A percentile compares a stretch with the other conserved stretches of the same genome.
phyloP scores from a whole-genome alignment of 2,797 vertebrate species.

The Mallotus villosus region DNA sequence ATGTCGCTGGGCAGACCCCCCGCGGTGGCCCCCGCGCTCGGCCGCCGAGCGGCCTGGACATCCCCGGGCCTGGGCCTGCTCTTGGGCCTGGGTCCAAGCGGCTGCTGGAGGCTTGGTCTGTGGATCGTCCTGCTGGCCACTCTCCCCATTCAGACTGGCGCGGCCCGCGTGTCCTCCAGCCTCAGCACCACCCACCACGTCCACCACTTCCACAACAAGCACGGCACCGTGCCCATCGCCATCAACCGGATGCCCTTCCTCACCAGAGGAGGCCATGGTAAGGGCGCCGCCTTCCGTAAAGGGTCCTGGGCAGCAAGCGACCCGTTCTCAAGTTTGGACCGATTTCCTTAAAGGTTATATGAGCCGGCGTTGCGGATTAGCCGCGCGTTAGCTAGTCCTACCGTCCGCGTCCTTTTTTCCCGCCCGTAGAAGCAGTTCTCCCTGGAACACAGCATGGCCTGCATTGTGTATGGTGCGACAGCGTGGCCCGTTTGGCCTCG shows the following conservation, averaged over 20 bases:
- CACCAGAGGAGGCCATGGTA: constrained; percentile 91
- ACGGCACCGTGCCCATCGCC: constrained; percentile 91
- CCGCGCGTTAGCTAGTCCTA: too few relatives aligned
- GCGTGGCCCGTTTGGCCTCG: too few relatives aligned
- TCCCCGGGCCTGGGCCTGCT: constrained; percentile 36
- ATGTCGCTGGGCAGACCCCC: constrained; percentile 65
- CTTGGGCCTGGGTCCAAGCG: constrained; percentile 69
- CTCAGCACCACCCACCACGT: constrained; percentile 94
- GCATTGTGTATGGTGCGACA: too few relatives aligned
- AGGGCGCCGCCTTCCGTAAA: constrained; percentile 57
- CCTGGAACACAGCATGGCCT: too few relatives aligned
- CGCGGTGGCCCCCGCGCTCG: constrained; percentile 57
- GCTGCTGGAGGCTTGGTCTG: constrained; percentile 71
- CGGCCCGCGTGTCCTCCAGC: constrained; percentile 91
- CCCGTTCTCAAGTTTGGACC: too few relatives aligned
- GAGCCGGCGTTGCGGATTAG: too few relatives aligned
- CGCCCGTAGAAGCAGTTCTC: too few relatives aligned
- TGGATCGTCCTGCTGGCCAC: constrained; percentile 75
- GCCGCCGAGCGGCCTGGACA: constrained; percentile 64
- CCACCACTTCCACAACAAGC: constrained; percentile 96
- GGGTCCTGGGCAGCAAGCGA: neutral
- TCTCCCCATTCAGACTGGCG: constrained; percentile 79
- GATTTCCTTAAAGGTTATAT: too few relatives aligned
- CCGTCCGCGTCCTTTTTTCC: too few relatives aligned
- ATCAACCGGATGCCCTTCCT: constrained; percentile 97